Evolutionary conservation across 2,113 vertebrate species (phyloP).

Genomic region (Diadophis punctatus): DNA sequence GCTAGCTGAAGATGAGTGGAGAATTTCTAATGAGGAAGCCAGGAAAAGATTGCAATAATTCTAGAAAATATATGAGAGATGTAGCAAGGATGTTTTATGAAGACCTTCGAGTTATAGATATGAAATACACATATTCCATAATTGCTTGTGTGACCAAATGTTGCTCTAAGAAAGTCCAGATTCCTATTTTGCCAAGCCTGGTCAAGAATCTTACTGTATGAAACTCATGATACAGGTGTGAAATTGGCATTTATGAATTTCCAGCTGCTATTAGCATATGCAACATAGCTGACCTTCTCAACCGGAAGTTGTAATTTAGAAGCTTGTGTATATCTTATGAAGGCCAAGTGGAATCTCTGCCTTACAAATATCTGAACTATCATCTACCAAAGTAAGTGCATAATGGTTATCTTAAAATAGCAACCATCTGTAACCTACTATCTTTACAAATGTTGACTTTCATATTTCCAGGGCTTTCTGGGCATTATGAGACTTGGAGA

Average conservation of each 20-base stretch:
- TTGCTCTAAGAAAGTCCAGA: not conserved
- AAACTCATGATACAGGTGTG: conserved; percentile 5
- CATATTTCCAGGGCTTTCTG: not conserved
- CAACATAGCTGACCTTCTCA: not conserved
- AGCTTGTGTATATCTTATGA: accelerated
- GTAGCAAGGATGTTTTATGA: not conserved
- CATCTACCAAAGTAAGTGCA: not conserved
- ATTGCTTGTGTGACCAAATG: not conserved
- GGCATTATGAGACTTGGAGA: not conserved
- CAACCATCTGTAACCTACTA: not conserved
- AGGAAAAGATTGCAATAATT: not conserved
- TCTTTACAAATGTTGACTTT: not conserved
- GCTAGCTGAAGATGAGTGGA: not conserved
- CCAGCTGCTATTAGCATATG: not conserved
- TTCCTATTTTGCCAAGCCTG: conserved; percentile 9
- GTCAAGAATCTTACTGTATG: not conserved
- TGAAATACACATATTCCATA: not conserved
- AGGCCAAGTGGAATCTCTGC: not conserved
- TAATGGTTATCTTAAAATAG: not conserved
- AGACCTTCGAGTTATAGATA: not conserved
- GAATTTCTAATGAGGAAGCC: conserved; percentile 16
- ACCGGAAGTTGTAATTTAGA: conserved; percentile 16
- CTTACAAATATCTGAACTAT: not conserved
- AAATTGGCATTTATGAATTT: conserved; percentile 26
- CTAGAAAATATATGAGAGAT: not conserved